These are phyloP conservation scores for Panthera tigris DNA, from an alignment of 2,113 vertebrate species.

Conservation along the genomic window DNA sequence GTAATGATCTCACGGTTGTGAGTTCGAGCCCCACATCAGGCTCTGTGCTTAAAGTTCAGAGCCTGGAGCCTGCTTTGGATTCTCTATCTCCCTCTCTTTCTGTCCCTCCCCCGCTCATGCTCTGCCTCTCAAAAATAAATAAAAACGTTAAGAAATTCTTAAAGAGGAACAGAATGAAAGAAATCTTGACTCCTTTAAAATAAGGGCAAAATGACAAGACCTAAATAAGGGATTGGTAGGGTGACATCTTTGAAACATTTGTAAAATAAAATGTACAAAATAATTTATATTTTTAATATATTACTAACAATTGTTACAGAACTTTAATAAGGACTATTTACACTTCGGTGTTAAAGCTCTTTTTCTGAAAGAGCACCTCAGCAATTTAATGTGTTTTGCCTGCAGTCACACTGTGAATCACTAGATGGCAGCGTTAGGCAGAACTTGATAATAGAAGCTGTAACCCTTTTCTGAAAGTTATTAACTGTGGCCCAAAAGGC, in stretches of 20 bases:
- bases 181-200: background rate
- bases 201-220: background rate
- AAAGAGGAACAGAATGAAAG: background rate
- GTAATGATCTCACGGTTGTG: background rate
- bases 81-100: no score
- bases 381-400: background rate
- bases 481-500: background rate
- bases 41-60: no score
- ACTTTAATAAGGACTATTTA: background rate
- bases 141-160: background rate
- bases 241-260: background rate
- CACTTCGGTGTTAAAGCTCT: background rate
- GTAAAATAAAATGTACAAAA: background rate
- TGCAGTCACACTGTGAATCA: constrained; percentile 1
- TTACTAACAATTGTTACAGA: background rate
- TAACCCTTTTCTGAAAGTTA: background rate
- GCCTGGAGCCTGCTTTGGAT: no score
- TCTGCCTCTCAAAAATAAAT: no score
- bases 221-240: constrained; percentile 1
- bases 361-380: background rate
- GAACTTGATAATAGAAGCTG: background rate
- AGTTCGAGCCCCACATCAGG: no score
- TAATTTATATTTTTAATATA: background rate
- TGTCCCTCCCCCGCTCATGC: no score
- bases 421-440: constrained; percentile 57